A percentile compares a stretch with the other conserved stretches of the same genome.
Conservation (phyloP, 2,113 vertebrate genomes). For the Apistogramma diplotaenia region DNA sequence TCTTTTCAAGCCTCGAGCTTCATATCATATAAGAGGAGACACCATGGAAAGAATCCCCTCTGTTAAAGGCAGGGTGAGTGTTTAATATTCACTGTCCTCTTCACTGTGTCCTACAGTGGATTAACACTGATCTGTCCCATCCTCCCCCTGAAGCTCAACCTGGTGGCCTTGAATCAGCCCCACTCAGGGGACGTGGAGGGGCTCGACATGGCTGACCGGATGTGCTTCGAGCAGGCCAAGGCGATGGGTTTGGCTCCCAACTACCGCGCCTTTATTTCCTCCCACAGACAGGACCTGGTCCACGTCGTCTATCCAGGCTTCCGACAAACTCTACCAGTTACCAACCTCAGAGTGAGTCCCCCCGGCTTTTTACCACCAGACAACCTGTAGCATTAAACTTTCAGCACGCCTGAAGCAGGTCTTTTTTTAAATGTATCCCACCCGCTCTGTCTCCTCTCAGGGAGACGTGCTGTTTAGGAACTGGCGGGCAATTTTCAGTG, state of each 20-base stretch:
- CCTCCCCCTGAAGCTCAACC: constrained; percentile 78
- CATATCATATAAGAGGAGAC: constrained; percentile 53
- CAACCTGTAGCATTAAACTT: background rate
- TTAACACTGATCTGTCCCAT: background rate
- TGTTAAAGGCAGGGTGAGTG: constrained; percentile 46
- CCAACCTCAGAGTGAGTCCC: constrained; percentile 89
- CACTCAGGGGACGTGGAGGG: constrained; percentile 84
- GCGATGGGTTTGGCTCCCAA: constrained; percentile 86
- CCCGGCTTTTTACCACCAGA: background rate
- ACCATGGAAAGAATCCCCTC: constrained; percentile 50
- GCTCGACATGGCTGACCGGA: constrained; percentile 78
- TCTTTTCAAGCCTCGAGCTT: constrained; percentile 39
- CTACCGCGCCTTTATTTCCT: constrained; percentile 91
- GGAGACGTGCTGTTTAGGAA: constrained; percentile 89
- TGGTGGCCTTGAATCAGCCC: constrained; percentile 90
- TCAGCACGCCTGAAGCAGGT: background rate
- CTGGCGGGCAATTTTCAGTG: constrained; percentile 89
- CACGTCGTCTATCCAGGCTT: constrained; percentile 85
- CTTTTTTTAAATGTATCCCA: background rate
- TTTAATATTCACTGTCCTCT: background rate
- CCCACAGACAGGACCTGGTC: constrained; percentile 87
- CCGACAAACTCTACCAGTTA: constrained; percentile 83
- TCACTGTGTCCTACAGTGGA: background rate
- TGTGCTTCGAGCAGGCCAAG: constrained; percentile 91
- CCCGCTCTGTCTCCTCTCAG: constrained; percentile 65